phyloP scores from a whole-genome alignment of 2,888 invertebrate genomes.

The Malacosoma neustria region DNA sequence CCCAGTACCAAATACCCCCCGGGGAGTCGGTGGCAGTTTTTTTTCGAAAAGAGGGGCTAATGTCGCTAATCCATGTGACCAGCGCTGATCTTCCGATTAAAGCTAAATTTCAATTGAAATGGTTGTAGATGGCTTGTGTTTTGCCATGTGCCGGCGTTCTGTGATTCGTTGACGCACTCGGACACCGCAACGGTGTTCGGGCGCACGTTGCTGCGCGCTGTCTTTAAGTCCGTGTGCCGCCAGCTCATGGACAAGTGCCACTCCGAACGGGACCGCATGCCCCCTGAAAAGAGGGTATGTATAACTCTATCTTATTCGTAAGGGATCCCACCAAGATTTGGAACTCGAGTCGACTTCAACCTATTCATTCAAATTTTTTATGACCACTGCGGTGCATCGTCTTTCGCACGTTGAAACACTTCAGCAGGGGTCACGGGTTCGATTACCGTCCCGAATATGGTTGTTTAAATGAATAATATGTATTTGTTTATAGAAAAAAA shows the following conservation, averaged over 20 bases:
- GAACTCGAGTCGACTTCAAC: neutral
- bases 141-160: constrained; percentile 96
- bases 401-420: too few species aligned
- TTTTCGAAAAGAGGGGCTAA: too few species aligned
- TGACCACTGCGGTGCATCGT: too few species aligned
- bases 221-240: constrained; percentile 86
- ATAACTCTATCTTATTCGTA: neutral
- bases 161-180: constrained; percentile 92
- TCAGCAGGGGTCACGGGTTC: too few species aligned
- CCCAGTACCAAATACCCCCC: too few species aligned
- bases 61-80: too few species aligned
- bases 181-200: constrained; percentile 95
- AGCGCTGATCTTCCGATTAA: too few species aligned
- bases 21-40: too few species aligned
- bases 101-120: neutral
- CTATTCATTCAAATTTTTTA: too few species aligned
- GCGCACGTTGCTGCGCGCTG: constrained; percentile 87
- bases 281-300: constrained; percentile 83
- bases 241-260: constrained; percentile 95
- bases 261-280: constrained; percentile 91
- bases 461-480: too few species aligned
- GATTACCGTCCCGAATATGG: too few species aligned
- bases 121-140: constrained; percentile 89
- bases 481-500: too few species aligned
- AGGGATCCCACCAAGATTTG: neutral